phyloP scores from a whole-genome alignment of 2,888 invertebrate genomes.

The Lasioglossum pauxillum region DNA sequence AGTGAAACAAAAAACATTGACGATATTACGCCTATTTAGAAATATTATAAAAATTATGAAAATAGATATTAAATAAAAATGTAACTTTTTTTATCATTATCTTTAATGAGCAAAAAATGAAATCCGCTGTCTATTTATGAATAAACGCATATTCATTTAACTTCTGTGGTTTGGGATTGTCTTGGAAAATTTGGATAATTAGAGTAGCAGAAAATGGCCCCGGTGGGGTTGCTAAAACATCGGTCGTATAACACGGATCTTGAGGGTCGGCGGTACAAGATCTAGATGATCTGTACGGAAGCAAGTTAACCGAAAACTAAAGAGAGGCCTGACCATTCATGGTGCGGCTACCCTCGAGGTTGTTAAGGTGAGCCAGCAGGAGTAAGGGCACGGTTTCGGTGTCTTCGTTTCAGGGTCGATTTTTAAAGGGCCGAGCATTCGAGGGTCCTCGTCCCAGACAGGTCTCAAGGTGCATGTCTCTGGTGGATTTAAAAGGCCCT shows the following conservation, averaged over 20 bases:
- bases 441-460: slow-evolving; percentile 80
- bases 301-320: slow-evolving; percentile 45
- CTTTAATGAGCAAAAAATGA: too few species aligned
- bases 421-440: slow-evolving; percentile 76
- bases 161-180: background rate
- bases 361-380: slow-evolving; percentile 50
- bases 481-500: slow-evolving; percentile 79
- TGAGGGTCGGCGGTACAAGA: background rate
- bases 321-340: slow-evolving; percentile 49
- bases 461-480: slow-evolving; percentile 82
- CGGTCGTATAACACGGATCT: background rate
- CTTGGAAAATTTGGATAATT: background rate
- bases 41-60: background rate
- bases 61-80: background rate
- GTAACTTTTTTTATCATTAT: too few species aligned
- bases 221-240: background rate
- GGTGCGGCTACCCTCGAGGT: slow-evolving; percentile 60
- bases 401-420: slow-evolving; percentile 73
- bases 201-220: background rate
- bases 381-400: slow-evolving; percentile 54
- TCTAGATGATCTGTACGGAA: background rate
- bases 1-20: background rate
- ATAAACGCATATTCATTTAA: too few species aligned
- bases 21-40: background rate
- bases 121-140: too few species aligned